Base-by-base conservation (phyloP, 2,888 invertebrate genomes). In the Choristoneura rosaceana region DNA sequence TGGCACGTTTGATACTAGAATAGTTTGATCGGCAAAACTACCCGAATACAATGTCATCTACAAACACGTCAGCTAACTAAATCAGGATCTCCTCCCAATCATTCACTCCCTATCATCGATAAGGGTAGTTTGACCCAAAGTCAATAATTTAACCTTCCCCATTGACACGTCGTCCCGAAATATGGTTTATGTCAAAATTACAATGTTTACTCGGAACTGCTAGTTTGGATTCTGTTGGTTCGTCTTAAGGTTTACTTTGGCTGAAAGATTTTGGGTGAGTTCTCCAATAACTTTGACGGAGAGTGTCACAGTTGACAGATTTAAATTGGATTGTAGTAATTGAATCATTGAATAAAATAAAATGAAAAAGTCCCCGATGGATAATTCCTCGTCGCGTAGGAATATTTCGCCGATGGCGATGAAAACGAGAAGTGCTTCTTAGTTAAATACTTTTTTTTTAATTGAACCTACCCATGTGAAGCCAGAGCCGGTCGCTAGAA, bases 181-280 rank as follows among this genome's bases (percentile, higher is more conserved):
- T 73, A 73, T 73, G 64, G 43, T 63, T 64, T 73, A 73, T 68
- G 68, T 52, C 63, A 63, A 62, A 68, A 73, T 73, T 68, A 64
- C 63, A 15, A 4, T 17, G 34, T 8, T 25, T n/a, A n/a, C 17
- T 2, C 34, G n/a, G 0, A 14, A 38, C n/a, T 3, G 33, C n/a
- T 1, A 43, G 34, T 45, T 45, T 67, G 25, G 4, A 55, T 25
- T 41, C 33, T 62, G 25, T 0, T 15, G 0, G 12, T 17, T 41
- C 25, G 62, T 38, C 8, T 62, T 62, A 71, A 41, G 62, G 67
- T 58, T 67, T 10, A 38, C 17, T 62, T 67, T 58, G 41, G 25
- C 4, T 66, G 34, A 25, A 25, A 2, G 38, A 47, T 47, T 38
- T 12, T 0, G n/a, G 43, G 17, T 55, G 58, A 52, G 25, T 62